Percentiles rank a stretch among this genome's conserved stretches.
Conservation (phyloP, 2,797 vertebrate species). For the Chloroceryle inda region DNA sequence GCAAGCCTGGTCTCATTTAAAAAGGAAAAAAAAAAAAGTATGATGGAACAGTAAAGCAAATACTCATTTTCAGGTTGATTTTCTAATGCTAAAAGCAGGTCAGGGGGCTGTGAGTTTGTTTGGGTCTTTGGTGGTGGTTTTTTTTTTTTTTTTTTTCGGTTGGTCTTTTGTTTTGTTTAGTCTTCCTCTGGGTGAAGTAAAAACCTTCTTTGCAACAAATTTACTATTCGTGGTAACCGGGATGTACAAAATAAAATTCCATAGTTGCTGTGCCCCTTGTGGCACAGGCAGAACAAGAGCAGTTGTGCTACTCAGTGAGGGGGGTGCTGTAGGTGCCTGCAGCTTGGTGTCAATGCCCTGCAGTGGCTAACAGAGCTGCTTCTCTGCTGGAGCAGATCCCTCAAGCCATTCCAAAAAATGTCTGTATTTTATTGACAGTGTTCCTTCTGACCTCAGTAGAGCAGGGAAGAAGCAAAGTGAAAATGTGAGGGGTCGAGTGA, state of each 20-base stretch:
- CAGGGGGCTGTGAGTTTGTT: not conserved
- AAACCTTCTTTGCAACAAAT: not conserved
- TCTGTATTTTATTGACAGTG: not conserved
- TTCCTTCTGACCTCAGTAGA: not conserved
- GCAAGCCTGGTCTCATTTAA: not conserved
- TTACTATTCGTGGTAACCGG: not conserved
- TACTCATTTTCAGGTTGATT: not conserved
- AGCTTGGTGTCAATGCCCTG: not conserved
- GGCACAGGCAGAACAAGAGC: not conserved
- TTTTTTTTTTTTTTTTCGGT: no score
- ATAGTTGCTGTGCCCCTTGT: accelerated
- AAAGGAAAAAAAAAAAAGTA: not conserved
- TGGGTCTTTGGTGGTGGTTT: no score
- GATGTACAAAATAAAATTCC: accelerated
- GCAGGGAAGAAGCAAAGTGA: not conserved
- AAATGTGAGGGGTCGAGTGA: not conserved
- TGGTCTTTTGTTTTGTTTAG: not conserved
- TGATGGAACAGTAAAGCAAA: not conserved
- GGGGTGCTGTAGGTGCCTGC: not conserved
- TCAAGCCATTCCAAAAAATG: not conserved
- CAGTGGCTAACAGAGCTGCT: not conserved
- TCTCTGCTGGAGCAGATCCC: not conserved
- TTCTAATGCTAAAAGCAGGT: not conserved
- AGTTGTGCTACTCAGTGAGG: accelerated
- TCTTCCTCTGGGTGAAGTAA: not conserved